phyloP scores from a whole-genome alignment of 2,113 vertebrate species.

The Coryphaenoides rupestris region DNA sequence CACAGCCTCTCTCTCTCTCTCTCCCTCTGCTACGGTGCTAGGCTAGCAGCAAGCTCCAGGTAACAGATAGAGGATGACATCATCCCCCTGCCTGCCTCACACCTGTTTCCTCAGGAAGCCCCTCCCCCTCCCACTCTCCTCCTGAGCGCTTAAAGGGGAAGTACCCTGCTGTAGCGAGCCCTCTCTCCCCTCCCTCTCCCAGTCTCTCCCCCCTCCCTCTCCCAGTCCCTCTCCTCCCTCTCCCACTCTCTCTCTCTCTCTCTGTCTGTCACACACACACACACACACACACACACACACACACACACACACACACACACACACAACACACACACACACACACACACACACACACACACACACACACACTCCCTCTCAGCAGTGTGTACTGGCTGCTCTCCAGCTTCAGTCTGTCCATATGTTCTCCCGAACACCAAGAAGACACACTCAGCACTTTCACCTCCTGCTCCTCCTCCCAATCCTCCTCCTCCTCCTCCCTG shows the following conservation, averaged over 20 bases:
- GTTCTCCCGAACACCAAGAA: background rate
- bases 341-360: background rate
- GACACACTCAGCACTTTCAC: background rate
- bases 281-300: background rate
- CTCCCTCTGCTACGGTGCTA: constrained; percentile 1
- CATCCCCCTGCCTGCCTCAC: constrained; percentile 64
- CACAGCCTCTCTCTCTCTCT: background rate
- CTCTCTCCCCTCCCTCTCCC: no score
- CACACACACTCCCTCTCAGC: background rate
- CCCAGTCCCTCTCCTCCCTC: no score
- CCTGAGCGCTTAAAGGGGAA: constrained; percentile 65
- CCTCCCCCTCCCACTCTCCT: constrained; percentile 46
- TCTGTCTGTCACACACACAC: constrained; percentile 2
- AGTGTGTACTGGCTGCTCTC: no score
- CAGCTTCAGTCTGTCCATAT: no score
- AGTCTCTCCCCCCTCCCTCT: no score
- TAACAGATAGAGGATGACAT: constrained; percentile 73
- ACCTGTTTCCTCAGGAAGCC: constrained; percentile 69
- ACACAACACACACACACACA: background rate
- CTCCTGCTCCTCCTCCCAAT: background rate
- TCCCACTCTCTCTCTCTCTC: no score
- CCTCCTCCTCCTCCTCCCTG: no score
- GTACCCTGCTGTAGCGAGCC: background rate
- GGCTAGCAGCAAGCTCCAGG: constrained; percentile 54
- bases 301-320: background rate